A percentile compares a stretch with the other conserved stretches of the same genome.
phyloP scores from a whole-genome alignment of 2,113 vertebrate genomes.

The Macrotus californicus region DNA sequence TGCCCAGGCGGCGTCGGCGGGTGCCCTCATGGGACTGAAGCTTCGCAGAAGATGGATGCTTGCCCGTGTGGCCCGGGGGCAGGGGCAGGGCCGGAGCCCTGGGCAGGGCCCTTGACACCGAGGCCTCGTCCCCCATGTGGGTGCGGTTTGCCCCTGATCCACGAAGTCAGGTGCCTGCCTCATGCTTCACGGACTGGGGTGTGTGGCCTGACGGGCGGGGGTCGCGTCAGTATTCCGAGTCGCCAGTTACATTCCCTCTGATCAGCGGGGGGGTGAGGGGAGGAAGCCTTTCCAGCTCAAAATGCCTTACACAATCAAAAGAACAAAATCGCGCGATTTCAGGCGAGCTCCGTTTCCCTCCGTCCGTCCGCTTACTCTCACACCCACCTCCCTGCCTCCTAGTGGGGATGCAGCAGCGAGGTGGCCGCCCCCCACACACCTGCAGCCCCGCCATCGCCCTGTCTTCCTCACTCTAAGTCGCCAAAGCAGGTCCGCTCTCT shows the following conservation, averaged over 20 bases:
- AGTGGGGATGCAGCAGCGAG: background rate
- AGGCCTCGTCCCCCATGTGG: background rate
- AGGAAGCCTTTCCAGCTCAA: conserved; percentile 47
- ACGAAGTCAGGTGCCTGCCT: conserved; percentile 45
- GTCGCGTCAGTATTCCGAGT: conserved; percentile 54
- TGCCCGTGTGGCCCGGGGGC: conserved; percentile 26
- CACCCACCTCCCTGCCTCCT: background rate
- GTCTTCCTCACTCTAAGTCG: conserved; percentile 11
- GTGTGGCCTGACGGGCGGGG: background rate
- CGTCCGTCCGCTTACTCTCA: background rate
- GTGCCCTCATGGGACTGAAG: conserved; percentile 20
- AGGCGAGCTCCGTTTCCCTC: conserved; percentile 50
- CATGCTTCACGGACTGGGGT: background rate
- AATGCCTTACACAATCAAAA: conserved; percentile 78
- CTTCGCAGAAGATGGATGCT: conserved; percentile 44
- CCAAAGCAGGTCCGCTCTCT: background rate
- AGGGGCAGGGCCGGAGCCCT: conserved; percentile 41
- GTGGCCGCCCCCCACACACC: background rate
- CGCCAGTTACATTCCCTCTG: conserved; percentile 52
- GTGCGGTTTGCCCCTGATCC: conserved; percentile 23
- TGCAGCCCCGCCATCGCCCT: background rate
- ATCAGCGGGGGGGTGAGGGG: conserved; percentile 49
- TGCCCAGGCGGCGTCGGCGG: background rate
- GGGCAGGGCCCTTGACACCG: conserved; percentile 56
- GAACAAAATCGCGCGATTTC: conserved; percentile 37